Evolutionary conservation across 1,140 invertebrate species (phyloP).

Genomic region (Eriosoma lanigerum): DNA sequence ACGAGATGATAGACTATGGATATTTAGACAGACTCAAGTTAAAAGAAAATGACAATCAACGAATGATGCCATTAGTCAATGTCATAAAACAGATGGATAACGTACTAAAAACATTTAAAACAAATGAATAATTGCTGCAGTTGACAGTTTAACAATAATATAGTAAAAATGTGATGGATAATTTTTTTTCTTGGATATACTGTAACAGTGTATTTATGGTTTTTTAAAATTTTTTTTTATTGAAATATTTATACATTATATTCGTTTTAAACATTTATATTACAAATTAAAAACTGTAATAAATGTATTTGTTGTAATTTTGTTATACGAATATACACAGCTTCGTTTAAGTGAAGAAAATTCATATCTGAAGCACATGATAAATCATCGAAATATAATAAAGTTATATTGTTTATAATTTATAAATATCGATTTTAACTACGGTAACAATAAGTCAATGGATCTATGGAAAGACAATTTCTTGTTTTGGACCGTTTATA

Average conservation of each 20-base stretch:
- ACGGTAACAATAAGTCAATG: too few species aligned
- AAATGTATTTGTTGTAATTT: too few species aligned
- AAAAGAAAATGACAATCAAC: constrained; percentile 21
- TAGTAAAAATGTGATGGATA: not conserved
- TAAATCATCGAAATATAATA: too few species aligned
- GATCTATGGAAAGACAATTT: too few species aligned
- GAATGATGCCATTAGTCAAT: constrained; percentile 17
- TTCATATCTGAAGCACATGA: too few species aligned
- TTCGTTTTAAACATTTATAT: not conserved
- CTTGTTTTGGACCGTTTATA: too few species aligned
- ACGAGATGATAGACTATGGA: not conserved
- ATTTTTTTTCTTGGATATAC: not conserved
- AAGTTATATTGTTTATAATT: too few species aligned
- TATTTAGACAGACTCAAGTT: constrained; percentile 11
- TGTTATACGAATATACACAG: too few species aligned
- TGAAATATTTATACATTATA: not conserved
- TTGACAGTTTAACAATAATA: not conserved
- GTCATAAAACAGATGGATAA: constrained; percentile 23
- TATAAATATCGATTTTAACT: too few species aligned
- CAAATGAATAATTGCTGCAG: not conserved
- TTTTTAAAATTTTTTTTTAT: not conserved
- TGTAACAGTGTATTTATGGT: not conserved
- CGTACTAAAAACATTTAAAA: constrained; percentile 27
- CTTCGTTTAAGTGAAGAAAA: too few species aligned
- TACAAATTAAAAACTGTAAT: too few species aligned